Evolutionary conservation across 2,113 vertebrate species (phyloP).

Genomic region (Nannobrachium achirus): DNA sequence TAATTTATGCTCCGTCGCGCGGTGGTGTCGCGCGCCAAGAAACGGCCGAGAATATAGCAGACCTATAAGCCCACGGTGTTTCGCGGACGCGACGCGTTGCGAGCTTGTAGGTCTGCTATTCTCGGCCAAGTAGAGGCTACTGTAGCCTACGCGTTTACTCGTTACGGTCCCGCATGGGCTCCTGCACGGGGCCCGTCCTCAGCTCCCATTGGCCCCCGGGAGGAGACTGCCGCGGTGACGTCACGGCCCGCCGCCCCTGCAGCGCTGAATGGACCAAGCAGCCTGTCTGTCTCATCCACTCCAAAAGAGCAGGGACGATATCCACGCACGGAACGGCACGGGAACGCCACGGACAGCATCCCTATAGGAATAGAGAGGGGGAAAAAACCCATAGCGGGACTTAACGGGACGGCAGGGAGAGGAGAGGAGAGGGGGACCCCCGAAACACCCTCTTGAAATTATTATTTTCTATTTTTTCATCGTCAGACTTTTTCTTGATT

Average conservation of each 20-base stretch:
- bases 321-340: conserved; percentile 55
- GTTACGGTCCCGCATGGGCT: too few species aligned
- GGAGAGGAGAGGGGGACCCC: conserved; percentile 18
- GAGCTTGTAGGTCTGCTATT: too few species aligned
- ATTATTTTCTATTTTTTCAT: conserved; percentile 9
- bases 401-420: conserved; percentile 33
- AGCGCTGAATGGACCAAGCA: conserved; percentile 93
- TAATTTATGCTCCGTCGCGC: too few species aligned
- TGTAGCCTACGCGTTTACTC: too few species aligned
- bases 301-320: conserved; percentile 68
- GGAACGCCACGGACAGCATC: conserved; percentile 55
- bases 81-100: neutral
- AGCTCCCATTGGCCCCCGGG: conserved; percentile 73
- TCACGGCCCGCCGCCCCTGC: conserved; percentile 87
- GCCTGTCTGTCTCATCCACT: conserved; percentile 73
- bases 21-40: too few species aligned
- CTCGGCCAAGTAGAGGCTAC: too few species aligned
- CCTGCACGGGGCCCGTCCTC: conserved; percentile 33
- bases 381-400: conserved; percentile 34
- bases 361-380: conserved; percentile 50
- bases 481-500: conserved; percentile 29
- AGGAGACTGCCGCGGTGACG: conserved; percentile 84
- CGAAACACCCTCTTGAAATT: neutral
- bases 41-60: too few species aligned
- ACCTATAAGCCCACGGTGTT: neutral